phyloP scores from a whole-genome alignment of 2,797 vertebrate species.

The Melanogrammus aeglefinus region DNA sequence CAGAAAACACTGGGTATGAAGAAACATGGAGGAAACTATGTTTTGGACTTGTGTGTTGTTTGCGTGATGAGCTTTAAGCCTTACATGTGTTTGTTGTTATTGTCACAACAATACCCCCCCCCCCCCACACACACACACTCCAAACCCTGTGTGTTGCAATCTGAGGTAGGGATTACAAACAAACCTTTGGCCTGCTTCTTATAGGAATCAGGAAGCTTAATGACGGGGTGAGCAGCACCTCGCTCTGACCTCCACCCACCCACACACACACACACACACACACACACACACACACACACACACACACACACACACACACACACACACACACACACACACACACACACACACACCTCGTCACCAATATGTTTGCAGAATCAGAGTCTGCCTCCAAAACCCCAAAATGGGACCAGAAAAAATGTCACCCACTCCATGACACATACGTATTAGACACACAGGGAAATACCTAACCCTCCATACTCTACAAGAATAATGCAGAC shows the following conservation, averaged over 20 bases:
- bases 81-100: conserved; percentile 1
- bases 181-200: conserved; percentile 68
- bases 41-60: not conserved
- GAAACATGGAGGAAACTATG: not conserved
- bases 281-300: conserved; percentile 33
- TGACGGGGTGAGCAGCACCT: conserved; percentile 20
- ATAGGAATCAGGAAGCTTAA: conserved; percentile 67
- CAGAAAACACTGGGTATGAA: not conserved
- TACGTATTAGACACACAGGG: not conserved
- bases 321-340: conserved; percentile 24
- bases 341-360: not conserved
- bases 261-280: not conserved
- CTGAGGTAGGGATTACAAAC: conserved; percentile 62
- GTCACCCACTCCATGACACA: not conserved
- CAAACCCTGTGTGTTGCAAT: conserved; percentile 28
- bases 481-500: conserved; percentile 22
- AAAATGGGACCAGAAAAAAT: not conserved
- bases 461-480: conserved; percentile 25
- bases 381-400: not conserved
- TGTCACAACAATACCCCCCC: not conserved
- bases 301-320: conserved; percentile 13
- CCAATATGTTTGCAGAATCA: not conserved
- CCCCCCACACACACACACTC: conserved; percentile 26
- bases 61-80: not conserved
- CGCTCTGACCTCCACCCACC: conserved; percentile 37